phyloP scores from a whole-genome alignment of 2,113 vertebrate species.

The Boleophthalmus pectinirostris region DNA sequence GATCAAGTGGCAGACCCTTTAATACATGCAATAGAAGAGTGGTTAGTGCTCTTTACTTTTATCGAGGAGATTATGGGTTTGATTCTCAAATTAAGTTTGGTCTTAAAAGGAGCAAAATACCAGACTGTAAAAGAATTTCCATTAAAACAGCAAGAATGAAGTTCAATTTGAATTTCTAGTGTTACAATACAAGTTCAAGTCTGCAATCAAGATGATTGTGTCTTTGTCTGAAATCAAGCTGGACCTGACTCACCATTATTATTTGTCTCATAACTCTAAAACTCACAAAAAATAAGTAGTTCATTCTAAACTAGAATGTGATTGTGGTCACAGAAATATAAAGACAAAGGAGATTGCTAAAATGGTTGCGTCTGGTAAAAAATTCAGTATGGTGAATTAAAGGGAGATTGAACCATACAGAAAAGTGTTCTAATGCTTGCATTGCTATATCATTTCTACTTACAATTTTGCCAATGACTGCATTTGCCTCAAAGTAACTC shows the following conservation, averaged over 20 bases:
- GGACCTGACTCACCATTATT: not conserved
- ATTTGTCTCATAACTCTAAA: not conserved
- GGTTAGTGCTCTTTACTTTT: not conserved
- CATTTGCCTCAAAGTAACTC: too few relatives aligned
- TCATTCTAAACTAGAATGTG: not conserved
- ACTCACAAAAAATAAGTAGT: not conserved
- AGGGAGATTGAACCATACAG: not conserved
- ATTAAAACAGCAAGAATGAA: too few relatives aligned
- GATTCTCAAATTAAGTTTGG: not conserved
- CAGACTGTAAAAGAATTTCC: too few relatives aligned
- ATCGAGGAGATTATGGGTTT: not conserved
- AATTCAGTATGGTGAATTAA: not conserved
- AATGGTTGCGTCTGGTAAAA: not conserved
- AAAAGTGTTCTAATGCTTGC: not conserved
- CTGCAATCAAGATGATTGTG: not conserved
- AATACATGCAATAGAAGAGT: not conserved
- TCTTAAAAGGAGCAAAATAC: too few relatives aligned
- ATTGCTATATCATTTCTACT: not conserved
- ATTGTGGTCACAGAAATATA: not conserved
- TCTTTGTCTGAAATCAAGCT: not conserved
- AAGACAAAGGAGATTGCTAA: not conserved
- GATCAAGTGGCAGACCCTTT: too few relatives aligned
- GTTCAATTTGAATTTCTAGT: not conserved
- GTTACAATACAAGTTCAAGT: not conserved
- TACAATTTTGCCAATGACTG: too few relatives aligned